Evolutionary conservation across 2,888 invertebrate species (phyloP).

Genomic region (Neoitamus cyanurus): DNA sequence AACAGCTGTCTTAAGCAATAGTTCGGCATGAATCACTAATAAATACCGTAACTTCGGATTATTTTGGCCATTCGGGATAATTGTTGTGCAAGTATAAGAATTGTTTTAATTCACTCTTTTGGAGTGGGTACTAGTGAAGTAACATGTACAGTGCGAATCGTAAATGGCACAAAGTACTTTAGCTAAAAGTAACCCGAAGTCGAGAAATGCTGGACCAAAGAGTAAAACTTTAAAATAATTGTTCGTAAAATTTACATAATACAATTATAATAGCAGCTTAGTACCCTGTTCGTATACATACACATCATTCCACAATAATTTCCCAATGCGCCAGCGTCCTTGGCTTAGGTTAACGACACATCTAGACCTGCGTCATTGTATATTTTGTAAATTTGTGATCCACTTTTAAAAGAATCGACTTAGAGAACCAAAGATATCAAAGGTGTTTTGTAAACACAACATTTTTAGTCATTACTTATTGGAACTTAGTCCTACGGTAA

Average conservation of each 20-base stretch:
- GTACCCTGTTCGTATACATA: not conserved
- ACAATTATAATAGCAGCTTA: not conserved
- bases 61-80: too few species aligned
- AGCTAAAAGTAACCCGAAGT: too few species aligned
- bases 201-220: too few species aligned
- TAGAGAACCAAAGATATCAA: constrained; percentile 51
- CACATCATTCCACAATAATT: not conserved
- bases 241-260: not conserved
- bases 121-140: too few species aligned
- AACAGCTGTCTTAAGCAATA: not conserved
- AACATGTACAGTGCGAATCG: too few species aligned
- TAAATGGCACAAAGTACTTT: too few species aligned
- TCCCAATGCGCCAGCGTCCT: not conserved
- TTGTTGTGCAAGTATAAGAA: too few species aligned
- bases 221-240: not conserved
- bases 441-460: constrained; percentile 37
- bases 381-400: constrained; percentile 34
- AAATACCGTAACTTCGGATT: too few species aligned
- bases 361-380: not conserved
- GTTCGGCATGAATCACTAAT: not conserved
- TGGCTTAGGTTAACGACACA: not conserved
- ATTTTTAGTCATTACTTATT: constrained; percentile 26
- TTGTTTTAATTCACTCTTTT: too few species aligned
- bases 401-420: constrained; percentile 25
- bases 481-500: not conserved